A percentile compares a stretch with the other conserved stretches of the same genome.
Conservation (phyloP, 2,888 invertebrate species). For the Drosophila mulleri region DNA sequence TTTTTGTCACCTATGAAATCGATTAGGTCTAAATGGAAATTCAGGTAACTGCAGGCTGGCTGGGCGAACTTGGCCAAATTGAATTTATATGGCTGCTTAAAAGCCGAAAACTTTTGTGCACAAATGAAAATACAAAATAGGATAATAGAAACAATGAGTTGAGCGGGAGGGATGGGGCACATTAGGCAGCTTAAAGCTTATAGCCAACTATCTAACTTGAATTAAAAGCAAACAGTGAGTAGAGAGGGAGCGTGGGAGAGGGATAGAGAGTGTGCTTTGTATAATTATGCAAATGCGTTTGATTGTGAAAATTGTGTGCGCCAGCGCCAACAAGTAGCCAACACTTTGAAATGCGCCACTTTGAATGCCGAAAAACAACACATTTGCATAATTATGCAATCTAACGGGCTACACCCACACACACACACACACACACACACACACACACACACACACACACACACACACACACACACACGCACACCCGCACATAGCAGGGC, state of each 20-base stretch:
- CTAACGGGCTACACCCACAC: conserved; percentile 57
- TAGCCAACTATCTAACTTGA: conserved; percentile 76
- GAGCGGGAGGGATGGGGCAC: conserved; percentile 4
- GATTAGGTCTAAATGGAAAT: conserved; percentile 56
- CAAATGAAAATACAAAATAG: conserved; percentile 38
- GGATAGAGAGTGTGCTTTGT: conserved; percentile 51
- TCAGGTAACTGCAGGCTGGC: background rate
- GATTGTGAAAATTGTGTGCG: conserved; percentile 76
- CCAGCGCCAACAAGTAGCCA: conserved; percentile 65
- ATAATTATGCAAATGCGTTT: conserved; percentile 78
- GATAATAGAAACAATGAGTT: conserved; percentile 63
- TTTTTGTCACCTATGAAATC: conserved; percentile 78
- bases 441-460: conserved; percentile 11
- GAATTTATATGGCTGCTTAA: conserved; percentile 76
- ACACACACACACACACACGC: too few relatives aligned
- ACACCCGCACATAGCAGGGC: conserved; percentile 11
- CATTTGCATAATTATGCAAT: conserved; percentile 83
- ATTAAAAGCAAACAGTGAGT: conserved; percentile 58
- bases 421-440: conserved; percentile 13
- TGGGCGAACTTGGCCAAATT: conserved; percentile 49
- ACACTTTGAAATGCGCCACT: conserved; percentile 74
- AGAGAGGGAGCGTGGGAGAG: conserved; percentile 1
- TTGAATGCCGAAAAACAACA: conserved; percentile 73
- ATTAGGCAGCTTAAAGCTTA: conserved; percentile 63
- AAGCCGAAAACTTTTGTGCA: conserved; percentile 51